Evolutionary conservation across 2,888 invertebrate genomes (phyloP).

Genomic region (Papilio elwesi): DNA sequence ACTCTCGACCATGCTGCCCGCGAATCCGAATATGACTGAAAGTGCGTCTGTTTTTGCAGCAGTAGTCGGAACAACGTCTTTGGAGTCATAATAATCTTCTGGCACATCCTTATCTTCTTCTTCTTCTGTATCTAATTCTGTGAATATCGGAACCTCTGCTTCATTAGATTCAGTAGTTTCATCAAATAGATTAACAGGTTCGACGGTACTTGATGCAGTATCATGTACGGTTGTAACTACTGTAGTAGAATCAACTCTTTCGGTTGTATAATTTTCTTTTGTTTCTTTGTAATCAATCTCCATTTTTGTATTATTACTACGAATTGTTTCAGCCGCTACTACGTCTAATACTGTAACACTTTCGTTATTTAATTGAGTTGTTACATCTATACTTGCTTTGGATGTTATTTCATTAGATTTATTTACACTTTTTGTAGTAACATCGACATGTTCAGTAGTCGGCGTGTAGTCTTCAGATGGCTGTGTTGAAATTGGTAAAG

Average conservation of each 20-base stretch:
- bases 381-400: slow-evolving; percentile 20
- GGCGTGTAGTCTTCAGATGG: slow-evolving; percentile 52
- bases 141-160: slow-evolving; percentile 67
- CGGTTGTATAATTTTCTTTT: slow-evolving; percentile 41
- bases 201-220: neutral
- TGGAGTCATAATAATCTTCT: slow-evolving; percentile 77
- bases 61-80: slow-evolving; percentile 73
- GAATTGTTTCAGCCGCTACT: slow-evolving; percentile 43
- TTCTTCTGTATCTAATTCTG: slow-evolving; percentile 69
- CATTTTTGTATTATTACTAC: slow-evolving; percentile 43
- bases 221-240: slow-evolving; percentile 15
- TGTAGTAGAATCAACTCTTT: slow-evolving; percentile 14
- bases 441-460: slow-evolving; percentile 50
- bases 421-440: slow-evolving; percentile 44
- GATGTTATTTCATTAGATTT: slow-evolving; percentile 31
- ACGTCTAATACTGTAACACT: slow-evolving; percentile 47
- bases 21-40: slow-evolving; percentile 75
- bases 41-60: slow-evolving; percentile 74
- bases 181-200: slow-evolving; percentile 39
- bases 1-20: slow-evolving; percentile 77
- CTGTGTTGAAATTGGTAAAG: slow-evolving; percentile 62
- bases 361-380: slow-evolving; percentile 4
- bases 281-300: slow-evolving; percentile 1
- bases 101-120: slow-evolving; percentile 59
- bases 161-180: slow-evolving; percentile 54